Base-by-base conservation (phyloP, 2,113 vertebrate species). In the Charadrius vociferus region DNA sequence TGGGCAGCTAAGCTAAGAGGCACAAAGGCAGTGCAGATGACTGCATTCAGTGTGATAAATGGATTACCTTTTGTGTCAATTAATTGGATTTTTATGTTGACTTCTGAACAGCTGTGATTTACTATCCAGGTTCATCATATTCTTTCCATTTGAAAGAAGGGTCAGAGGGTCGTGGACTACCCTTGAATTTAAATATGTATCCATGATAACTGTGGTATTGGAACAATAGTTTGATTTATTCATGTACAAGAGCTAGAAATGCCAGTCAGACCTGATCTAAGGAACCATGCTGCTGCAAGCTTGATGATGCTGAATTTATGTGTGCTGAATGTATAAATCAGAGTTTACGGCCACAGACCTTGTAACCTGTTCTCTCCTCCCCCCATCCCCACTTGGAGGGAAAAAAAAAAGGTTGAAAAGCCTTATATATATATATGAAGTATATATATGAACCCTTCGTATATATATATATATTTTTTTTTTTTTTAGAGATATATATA, bases 41-140 rank as follows among this genome's bases (percentile, higher is more conserved):
- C 47, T 81, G 94, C 55, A 73, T 27, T 81, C 17, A 16, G 47
- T 45, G 34, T 70, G 66, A 96, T 88, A 95, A 85, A 96, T 37
- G 55, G 80, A 82, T 56, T 91, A 74, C 56, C 72, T 86, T 91
- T 74, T 83, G 55, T 74, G 39, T n/a, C 71, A 82, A 56, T 70
- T 88, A 79, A 95, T 19, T 86, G 61, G 70, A 89, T 86, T 93
- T 87, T 85, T 89, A 96, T 36, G 26, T 56, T 88, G 56, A 81
- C 30, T 70, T 90, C 65, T 45, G 18, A 77, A 70, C 32, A 68
- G 78, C 70, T 95, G 73, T 55, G 78, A 84, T 84, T 81, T 81
- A 59, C 86, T 70, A 73, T 24, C 39, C 43, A 70, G 32, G 20
- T 41, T 88, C 17, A 88, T 62, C 20, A 53, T n/a, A 87, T 52